A percentile compares a stretch with the other conserved stretches of the same genome.
Evolutionary conservation across 2,113 vertebrate genomes (phyloP).

Genomic region (Hemicordylus capensis): DNA sequence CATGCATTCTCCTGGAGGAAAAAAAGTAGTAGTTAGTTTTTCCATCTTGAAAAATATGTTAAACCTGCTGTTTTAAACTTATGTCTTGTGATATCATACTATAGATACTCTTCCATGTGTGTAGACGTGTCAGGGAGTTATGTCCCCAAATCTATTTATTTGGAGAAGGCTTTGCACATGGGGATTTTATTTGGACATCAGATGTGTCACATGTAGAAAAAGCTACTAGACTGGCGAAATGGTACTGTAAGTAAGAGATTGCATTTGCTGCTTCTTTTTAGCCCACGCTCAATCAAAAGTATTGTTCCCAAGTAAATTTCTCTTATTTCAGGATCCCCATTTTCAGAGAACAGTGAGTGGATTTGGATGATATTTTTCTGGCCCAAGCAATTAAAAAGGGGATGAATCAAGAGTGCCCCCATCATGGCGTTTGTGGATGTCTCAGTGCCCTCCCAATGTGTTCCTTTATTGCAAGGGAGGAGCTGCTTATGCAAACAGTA

Average conservation of each 20-base stretch:
- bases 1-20: conserved; percentile 60
- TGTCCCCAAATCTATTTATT: not conserved
- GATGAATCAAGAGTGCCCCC: too few relatives aligned
- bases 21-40: conserved; percentile 32
- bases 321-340: not conserved
- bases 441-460: too few relatives aligned
- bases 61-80: not conserved
- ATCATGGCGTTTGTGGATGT: too few relatives aligned
- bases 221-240: too few relatives aligned
- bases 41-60: conserved; percentile 6
- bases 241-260: not conserved
- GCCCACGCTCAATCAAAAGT: not conserved
- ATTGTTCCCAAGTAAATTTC: not conserved
- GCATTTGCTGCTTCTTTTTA: not conserved
- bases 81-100: not conserved
- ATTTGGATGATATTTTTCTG: too few relatives aligned
- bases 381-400: too few relatives aligned
- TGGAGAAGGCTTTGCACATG: not conserved
- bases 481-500: too few relatives aligned
- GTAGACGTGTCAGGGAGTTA: not conserved
- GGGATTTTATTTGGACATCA: not conserved
- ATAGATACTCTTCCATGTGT: not conserved
- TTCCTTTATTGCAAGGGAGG: too few relatives aligned
- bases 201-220: not conserved
- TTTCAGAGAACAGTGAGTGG: not conserved